Evolutionary conservation across 2,113 vertebrate genomes (phyloP).

Genomic region (Melospiza georgiana): DNA sequence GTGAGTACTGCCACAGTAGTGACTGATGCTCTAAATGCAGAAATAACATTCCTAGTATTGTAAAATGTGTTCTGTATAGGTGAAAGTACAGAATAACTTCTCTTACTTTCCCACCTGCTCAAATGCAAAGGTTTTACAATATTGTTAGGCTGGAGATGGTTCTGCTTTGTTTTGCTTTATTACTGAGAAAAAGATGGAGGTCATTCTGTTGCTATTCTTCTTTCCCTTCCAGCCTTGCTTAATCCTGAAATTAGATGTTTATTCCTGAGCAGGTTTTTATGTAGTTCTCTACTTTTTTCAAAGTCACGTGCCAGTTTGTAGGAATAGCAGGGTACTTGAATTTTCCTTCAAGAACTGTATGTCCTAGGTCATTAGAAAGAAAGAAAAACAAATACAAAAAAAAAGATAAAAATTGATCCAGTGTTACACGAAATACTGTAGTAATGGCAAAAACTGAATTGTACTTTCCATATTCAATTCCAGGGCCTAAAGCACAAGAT

Average conservation of each 20-base stretch:
- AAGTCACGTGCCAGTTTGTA: neutral
- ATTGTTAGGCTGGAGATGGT: neutral
- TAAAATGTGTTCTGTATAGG: neutral
- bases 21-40: neutral
- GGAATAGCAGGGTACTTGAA: neutral
- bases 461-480: neutral
- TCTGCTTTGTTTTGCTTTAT: neutral
- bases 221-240: neutral
- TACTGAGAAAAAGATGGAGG: neutral
- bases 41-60: neutral
- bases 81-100: neutral
- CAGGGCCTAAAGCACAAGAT: neutral
- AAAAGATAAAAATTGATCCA: neutral
- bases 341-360: neutral
- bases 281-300: neutral
- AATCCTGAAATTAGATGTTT: neutral
- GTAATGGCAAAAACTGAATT: neutral
- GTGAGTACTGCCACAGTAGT: rapidly evolving
- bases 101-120: neutral
- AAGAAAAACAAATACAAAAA: neutral
- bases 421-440: neutral
- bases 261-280: neutral
- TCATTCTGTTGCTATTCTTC: neutral
- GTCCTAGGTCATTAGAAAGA: neutral
- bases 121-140: neutral